Evolutionary conservation across 1,140 invertebrate genomes (phyloP), one percentile per base, ranked within the genome.

Genomic region (Hypsibius dujardini): DNA sequence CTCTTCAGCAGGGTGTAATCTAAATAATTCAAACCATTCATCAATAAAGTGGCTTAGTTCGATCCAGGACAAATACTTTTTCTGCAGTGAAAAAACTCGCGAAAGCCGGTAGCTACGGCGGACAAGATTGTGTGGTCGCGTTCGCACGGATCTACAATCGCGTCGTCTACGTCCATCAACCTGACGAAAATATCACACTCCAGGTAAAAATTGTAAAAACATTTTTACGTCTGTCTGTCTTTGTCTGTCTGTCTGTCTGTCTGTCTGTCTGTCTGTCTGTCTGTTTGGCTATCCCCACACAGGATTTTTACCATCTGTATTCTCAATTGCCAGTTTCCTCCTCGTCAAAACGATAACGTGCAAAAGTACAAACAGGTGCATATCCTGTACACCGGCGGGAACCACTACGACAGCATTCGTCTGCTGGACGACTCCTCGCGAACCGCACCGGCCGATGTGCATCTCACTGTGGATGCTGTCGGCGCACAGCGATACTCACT

Each of bases 121-220:
- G 62, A 67, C 62, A 67, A 42, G 62, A 67, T 7, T 15, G 62
- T 42, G 3, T 67, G 12, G 62, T 67, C 45, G 62, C 62, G 12
- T 67, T 67, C 42, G 62, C 62, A 42, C 62, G 62, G 12, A 42
- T 45, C 42, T 67, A 15, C 62, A 67, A 67, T 12, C 12, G 62
- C 3, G 12, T 67, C 12, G 62, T 67, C 3, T 67, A 15, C 62
- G 62, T 67, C 12, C 62, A 67, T 67, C 62, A 67, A 42, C 62
- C 62, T 42, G 62, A 67, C 45, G 62, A 67, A 67, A 67, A 67
- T 15, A 67, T 67, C 62, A 67, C 62, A 15, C 62, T 67, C 7
- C 62, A 67, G 62, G 62, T 67, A 67, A 67, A 12, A 12, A 56
- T 56, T 56, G 7, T 56, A 56, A n/a, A 56, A 12, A 12, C 7